These are phyloP conservation scores for Rhea pennata DNA, from an alignment of 2,113 vertebrate species.

Conservation along the genomic window DNA sequence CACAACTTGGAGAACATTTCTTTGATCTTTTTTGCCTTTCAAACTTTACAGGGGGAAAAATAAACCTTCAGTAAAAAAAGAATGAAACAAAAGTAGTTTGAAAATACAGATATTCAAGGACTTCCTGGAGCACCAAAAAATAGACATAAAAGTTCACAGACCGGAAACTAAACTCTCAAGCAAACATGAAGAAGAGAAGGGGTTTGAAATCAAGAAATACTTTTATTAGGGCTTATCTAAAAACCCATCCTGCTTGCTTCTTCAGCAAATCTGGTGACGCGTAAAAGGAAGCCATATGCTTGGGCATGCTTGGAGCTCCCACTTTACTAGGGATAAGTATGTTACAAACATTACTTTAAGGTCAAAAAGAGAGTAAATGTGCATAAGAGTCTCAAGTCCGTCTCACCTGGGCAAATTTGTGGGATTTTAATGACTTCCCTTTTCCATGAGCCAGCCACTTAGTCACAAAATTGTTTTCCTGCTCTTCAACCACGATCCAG, in stretches of 20 bases:
- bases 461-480: neutral
- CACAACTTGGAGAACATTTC: neutral
- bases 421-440: neutral
- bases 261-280: rapidly evolving
- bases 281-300: rapidly evolving
- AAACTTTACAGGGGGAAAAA: neutral
- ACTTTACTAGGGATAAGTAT: neutral
- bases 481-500: rapidly evolving
- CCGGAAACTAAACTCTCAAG: neutral
- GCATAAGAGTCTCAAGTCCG: rapidly evolving
- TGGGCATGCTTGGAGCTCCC: rapidly evolving
- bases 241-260: neutral
- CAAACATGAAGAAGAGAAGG: neutral
- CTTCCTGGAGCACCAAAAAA: neutral
- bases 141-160: neutral
- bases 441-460: neutral
- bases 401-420: neutral
- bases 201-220: neutral
- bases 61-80: neutral
- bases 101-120: neutral
- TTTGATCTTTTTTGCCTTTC: neutral
- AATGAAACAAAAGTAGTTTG: neutral
- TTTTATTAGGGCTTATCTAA: neutral
- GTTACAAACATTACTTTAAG: neutral
- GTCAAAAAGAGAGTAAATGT: neutral